Evolutionary conservation across 2,113 vertebrate species (phyloP).

Genomic region (Stegastes partitus): DNA sequence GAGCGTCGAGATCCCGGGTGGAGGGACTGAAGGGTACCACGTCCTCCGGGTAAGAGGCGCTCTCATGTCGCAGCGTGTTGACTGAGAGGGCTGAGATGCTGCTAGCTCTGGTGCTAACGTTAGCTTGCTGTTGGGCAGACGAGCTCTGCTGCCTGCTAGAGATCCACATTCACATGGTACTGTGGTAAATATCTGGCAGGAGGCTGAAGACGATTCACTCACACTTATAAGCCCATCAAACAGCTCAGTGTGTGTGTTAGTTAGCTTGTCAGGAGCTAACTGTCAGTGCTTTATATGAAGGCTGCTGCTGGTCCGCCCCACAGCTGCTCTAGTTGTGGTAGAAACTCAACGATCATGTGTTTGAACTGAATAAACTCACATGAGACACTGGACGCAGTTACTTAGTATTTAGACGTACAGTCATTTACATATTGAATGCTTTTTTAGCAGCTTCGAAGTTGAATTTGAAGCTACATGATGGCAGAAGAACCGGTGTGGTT

Average conservation of each 20-base stretch:
- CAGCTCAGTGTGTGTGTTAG: too few species aligned
- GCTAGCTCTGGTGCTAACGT: slow-evolving; percentile 1
- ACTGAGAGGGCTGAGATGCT: too few species aligned
- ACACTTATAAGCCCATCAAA: neutral
- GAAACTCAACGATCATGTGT: too few species aligned
- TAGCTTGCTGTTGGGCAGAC: neutral
- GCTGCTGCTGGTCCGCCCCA: neutral
- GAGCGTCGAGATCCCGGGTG: slow-evolving; percentile 93
- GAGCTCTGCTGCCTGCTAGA: neutral
- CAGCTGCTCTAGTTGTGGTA: too few species aligned
- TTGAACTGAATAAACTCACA: neutral
- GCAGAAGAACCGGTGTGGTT: slow-evolving; percentile 58
- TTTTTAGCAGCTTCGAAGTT: neutral
- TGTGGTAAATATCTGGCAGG: neutral
- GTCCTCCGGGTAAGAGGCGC: slow-evolving; percentile 88
- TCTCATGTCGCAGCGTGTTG: neutral
- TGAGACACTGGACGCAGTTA: neutral
- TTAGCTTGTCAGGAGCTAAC: neutral
- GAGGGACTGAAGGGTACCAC: slow-evolving; percentile 94
- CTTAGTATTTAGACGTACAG: neutral
- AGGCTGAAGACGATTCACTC: neutral
- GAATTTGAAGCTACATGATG: neutral
- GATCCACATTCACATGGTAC: neutral
- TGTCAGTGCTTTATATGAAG: slow-evolving; percentile 4
- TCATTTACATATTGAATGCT: neutral